Conservation (phyloP, 2,797 vertebrate species). For the Molossus molossus region DNA sequence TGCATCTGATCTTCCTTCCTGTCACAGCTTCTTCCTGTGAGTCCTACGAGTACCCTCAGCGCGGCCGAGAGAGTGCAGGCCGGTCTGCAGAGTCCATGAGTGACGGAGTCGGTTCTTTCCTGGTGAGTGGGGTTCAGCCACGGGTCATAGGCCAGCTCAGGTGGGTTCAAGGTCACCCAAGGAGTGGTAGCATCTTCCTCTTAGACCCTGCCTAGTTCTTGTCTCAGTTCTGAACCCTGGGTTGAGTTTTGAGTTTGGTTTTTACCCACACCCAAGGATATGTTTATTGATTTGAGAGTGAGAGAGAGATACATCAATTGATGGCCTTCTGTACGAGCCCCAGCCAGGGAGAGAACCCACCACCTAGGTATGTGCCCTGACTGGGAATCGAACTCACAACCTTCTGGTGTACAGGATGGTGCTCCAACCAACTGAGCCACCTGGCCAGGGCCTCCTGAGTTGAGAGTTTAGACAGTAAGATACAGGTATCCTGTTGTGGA, state of each 20-base stretch:
- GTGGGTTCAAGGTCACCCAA: background rate
- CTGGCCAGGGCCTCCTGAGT: background rate
- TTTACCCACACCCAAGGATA: background rate
- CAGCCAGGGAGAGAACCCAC: background rate
- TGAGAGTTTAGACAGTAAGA: background rate
- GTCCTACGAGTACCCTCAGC: constrained; percentile 95
- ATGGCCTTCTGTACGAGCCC: background rate
- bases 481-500: background rate
- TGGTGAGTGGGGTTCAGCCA: constrained; percentile 92
- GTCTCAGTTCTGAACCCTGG: background rate
- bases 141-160: background rate
- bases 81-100: constrained; percentile 95
- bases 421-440: background rate
- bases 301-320: background rate
- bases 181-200: background rate
- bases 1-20: background rate
- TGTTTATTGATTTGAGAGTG: background rate
- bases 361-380: no score
- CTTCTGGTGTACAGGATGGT: background rate
- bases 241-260: background rate
- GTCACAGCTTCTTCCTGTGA: constrained; percentile 97
- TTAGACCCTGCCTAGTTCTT: background rate
- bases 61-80: constrained; percentile 90
- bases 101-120: constrained; percentile 94
- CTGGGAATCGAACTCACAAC: background rate